Evolutionary conservation across 2,113 vertebrate genomes (phyloP).

Genomic region (Heliornis fulica): DNA sequence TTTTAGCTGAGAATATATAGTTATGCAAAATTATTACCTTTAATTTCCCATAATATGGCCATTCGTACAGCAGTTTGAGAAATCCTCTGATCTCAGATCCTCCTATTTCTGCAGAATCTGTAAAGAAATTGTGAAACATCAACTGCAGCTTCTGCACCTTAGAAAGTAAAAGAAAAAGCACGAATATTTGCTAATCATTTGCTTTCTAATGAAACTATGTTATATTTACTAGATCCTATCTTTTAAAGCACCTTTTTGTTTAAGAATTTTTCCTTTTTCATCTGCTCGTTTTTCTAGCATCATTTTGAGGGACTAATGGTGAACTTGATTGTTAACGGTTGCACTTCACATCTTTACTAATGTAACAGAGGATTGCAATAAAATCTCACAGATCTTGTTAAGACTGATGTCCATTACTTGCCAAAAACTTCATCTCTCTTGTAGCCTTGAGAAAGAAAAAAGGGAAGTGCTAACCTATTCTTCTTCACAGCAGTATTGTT

Average conservation of each 20-base stretch:
- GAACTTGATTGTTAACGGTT: not conserved
- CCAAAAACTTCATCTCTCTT: not conserved
- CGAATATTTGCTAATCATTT: not conserved
- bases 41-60: not conserved
- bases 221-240: not conserved
- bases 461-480: not conserved
- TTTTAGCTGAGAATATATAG: not conserved
- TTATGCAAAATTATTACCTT: not conserved
- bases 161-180: not conserved
- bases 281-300: not conserved
- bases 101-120: not conserved
- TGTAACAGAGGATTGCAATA: not conserved
- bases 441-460: not conserved
- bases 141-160: not conserved
- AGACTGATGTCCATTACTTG: not conserved
- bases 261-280: not conserved
- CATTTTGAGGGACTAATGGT: not conserved
- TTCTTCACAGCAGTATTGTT: constrained; percentile 23
- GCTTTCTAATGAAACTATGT: not conserved
- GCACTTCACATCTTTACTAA: not conserved
- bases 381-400: not conserved
- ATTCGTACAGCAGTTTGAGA: not conserved
- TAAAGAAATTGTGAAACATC: not conserved
- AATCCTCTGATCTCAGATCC: not conserved
- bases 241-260: not conserved